Conservation (phyloP, 2,888 invertebrate genomes). For the Philaethria dido region DNA sequence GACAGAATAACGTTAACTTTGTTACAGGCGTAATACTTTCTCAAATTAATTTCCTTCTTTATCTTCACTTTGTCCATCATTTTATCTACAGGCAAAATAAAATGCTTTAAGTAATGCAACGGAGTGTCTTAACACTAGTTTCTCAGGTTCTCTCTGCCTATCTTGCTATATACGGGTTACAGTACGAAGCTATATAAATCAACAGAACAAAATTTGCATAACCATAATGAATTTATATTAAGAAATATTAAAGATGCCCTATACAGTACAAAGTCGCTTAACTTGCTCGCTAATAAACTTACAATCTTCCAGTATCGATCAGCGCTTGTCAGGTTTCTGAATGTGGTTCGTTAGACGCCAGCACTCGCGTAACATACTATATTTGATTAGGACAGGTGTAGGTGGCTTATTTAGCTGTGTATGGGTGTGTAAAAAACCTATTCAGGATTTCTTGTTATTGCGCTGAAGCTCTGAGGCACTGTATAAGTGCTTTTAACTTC, state of each 20-base stretch:
- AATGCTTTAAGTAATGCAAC: too few species aligned
- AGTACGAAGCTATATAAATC: too few species aligned
- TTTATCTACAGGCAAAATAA: too few species aligned
- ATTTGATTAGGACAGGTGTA: constrained; percentile 50
- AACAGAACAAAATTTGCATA: not conserved
- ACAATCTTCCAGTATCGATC: constrained; percentile 62
- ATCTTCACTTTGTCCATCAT: too few species aligned
- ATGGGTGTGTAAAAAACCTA: constrained; percentile 23
- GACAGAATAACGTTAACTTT: too few species aligned
- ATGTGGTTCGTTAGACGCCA: constrained; percentile 73
- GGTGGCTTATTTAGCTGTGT: constrained; percentile 56
- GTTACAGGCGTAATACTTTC: too few species aligned
- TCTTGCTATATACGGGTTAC: too few species aligned
- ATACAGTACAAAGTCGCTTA: constrained; percentile 21
- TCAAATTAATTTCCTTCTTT: too few species aligned
- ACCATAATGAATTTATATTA: not conserved
- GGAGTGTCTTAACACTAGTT: too few species aligned
- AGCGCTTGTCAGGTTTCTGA: constrained; percentile 71
- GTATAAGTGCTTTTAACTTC: not conserved
- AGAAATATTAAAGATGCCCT: constrained; percentile 8
- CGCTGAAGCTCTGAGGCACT: not conserved
- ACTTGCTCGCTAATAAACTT: constrained; percentile 37
- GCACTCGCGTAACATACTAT: constrained; percentile 47
- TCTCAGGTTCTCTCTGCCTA: too few species aligned
- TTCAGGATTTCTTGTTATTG: constrained; percentile 22